Conservation (phyloP, 1,140 invertebrate species). For the Aphelinus certus region DNA sequence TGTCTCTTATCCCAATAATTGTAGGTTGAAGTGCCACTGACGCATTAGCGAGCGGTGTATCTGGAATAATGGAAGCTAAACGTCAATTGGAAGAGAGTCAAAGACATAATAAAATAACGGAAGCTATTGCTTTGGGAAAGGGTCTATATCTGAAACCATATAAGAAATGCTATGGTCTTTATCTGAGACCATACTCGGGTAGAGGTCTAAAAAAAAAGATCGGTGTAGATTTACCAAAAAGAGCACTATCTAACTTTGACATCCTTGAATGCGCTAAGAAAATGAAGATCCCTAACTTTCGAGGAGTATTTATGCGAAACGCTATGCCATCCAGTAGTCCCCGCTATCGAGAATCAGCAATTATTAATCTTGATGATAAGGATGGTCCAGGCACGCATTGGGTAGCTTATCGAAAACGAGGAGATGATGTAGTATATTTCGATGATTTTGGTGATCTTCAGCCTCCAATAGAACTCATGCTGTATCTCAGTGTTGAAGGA, state of each 20-base stretch:
- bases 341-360: constrained; percentile 43
- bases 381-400: constrained; percentile 55
- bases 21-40: constrained; percentile 9
- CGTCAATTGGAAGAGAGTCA: constrained; percentile 48
- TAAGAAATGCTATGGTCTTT: background rate
- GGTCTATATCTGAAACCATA: background rate
- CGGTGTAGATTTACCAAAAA: constrained; percentile 29
- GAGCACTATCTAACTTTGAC: constrained; percentile 45
- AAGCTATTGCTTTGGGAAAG: constrained; percentile 6
- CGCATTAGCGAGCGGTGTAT: constrained; percentile 2
- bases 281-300: constrained; percentile 48
- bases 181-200: background rate
- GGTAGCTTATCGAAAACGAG: constrained; percentile 50
- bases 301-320: constrained; percentile 49
- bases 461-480: constrained; percentile 44
- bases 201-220: constrained; percentile 10
- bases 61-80: constrained; percentile 31
- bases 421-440: constrained; percentile 47
- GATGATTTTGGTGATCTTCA: constrained; percentile 51
- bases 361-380: constrained; percentile 27
- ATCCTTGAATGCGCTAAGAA: constrained; percentile 40
- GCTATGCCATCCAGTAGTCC: constrained; percentile 43
- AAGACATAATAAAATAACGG: constrained; percentile 54
- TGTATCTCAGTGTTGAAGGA: constrained; percentile 43
- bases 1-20: constrained; percentile 25